phyloP scores from a whole-genome alignment of 2,797 vertebrate species.

The Tragelaphus oryx region DNA sequence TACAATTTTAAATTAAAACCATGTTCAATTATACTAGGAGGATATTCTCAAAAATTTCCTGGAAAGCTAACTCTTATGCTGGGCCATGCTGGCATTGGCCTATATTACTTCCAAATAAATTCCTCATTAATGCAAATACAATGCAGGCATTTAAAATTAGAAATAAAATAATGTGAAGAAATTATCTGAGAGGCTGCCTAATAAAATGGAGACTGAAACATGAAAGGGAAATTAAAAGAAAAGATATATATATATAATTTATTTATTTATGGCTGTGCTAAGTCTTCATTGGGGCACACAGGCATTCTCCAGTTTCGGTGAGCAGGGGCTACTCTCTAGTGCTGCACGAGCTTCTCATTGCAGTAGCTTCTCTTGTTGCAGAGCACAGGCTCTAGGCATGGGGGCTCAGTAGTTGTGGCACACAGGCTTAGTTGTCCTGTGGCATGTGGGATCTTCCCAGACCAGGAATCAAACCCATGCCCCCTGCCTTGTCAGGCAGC shows the following conservation, averaged over 20 bases:
- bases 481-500: not conserved
- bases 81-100: not conserved
- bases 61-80: not conserved
- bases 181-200: not conserved
- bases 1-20: not conserved
- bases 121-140: not conserved
- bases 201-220: not conserved
- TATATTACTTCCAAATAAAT: not conserved
- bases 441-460: not conserved
- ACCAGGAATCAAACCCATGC: not conserved
- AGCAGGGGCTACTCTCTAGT: not conserved
- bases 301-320: not conserved
- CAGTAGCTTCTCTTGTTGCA: not conserved
- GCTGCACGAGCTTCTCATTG: not conserved
- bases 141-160: not conserved
- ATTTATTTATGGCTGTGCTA: not conserved
- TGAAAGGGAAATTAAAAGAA: not conserved
- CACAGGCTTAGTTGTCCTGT: not conserved
- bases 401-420: not conserved
- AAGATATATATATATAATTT: not conserved
- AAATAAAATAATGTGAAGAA: conserved; percentile 23
- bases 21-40: not conserved
- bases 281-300: not conserved
- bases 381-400: not conserved
- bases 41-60: not conserved